These are phyloP conservation scores for Trinorchestia longiramus DNA, from an alignment of 1,140 invertebrate genomes.

Conservation along the genomic window DNA sequence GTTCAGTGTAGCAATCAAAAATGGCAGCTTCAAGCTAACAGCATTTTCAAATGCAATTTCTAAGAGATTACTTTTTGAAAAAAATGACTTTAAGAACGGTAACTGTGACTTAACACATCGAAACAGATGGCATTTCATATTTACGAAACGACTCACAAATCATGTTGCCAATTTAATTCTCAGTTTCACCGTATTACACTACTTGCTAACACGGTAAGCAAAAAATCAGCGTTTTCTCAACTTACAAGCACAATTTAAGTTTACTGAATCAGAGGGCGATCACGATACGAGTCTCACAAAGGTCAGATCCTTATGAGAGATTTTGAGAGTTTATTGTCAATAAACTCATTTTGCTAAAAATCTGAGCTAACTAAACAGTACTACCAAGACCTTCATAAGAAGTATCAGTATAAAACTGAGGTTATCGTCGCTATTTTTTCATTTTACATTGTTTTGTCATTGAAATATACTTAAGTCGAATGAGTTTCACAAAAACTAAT, in stretches of 20 bases:
- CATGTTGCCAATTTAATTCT: not conserved
- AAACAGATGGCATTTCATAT: not conserved
- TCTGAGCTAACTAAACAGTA: not conserved
- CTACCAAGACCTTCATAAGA: not conserved
- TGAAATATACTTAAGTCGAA: not conserved
- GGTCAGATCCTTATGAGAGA: no score
- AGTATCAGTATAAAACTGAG: not conserved
- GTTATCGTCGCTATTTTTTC: not conserved
- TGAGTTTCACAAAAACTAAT: not conserved
- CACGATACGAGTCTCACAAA: not conserved
- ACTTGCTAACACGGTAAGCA: not conserved
- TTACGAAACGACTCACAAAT: not conserved
- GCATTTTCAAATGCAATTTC: not conserved
- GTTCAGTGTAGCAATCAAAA: not conserved
- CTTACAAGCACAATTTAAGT: not conserved
- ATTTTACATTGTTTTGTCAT: no score
- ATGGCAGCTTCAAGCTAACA: not conserved
- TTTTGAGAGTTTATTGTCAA: not conserved
- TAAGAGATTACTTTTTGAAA: not conserved
- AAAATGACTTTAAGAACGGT: not conserved
- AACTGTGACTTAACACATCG: not conserved
- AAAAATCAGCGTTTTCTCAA: not conserved
- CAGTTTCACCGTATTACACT: not conserved
- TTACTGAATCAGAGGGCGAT: not conserved
- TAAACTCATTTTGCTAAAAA: not conserved